These are phyloP conservation scores for Drosophila pectinifera DNA, from an alignment of 1,140 invertebrate species.

Conservation along the genomic window DNA sequence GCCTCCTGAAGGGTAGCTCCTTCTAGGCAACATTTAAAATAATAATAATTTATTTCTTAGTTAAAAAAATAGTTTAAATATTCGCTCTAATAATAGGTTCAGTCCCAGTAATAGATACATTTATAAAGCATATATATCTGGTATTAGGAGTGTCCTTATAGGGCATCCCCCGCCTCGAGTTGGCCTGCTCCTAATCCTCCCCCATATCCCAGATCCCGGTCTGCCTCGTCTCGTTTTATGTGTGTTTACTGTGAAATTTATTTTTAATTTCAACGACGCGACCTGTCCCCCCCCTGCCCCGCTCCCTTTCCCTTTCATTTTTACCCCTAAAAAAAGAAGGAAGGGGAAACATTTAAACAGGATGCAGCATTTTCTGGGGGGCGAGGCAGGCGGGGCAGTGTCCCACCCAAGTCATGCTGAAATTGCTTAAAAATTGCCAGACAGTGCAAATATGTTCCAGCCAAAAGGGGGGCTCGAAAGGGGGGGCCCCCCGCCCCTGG, in stretches of 20 bases:
- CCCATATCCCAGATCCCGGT: not conserved
- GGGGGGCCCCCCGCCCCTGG: constrained; percentile 19
- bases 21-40: not conserved
- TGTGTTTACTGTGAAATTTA: constrained; percentile 82
- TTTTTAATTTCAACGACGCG: constrained; percentile 80
- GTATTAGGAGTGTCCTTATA: not conserved
- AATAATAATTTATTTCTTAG: no score
- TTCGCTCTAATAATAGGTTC: no score
- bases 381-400: constrained; percentile 3
- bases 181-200: not conserved
- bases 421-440: constrained; percentile 83
- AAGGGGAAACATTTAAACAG: constrained; percentile 78
- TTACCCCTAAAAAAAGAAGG: constrained; percentile 5
- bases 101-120: no score
- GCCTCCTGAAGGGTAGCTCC: not conserved
- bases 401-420: constrained; percentile 72
- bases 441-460: constrained; percentile 81
- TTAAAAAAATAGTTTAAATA: no score
- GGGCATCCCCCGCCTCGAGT: not conserved
- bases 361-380: constrained; percentile 59
- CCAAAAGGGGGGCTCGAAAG: not conserved
- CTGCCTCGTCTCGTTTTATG: constrained; percentile 68
- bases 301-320: constrained; percentile 3
- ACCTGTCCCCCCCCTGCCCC: constrained; percentile 16
- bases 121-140: no score